Conservation (phyloP, 2,113 vertebrate species). For the Agapornis roseicollis region DNA sequence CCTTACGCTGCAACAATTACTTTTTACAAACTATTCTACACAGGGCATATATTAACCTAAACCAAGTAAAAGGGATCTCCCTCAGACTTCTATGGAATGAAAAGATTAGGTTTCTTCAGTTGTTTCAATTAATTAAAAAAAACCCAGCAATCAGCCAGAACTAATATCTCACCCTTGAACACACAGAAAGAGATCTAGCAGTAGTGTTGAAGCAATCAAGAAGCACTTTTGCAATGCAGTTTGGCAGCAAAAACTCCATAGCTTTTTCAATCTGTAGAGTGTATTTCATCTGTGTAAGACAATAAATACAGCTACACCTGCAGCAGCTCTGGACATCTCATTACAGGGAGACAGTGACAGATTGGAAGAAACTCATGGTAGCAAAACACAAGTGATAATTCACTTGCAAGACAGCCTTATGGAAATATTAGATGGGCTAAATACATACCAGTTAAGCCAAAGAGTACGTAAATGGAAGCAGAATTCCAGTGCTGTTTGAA, state of each 20-base stretch:
- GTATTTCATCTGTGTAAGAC: not conserved
- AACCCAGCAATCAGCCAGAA: not conserved
- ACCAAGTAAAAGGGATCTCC: not conserved
- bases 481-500: not conserved
- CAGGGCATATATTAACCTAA: not conserved
- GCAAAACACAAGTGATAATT: not conserved
- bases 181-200: not conserved
- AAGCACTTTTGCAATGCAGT: not conserved
- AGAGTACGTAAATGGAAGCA: not conserved
- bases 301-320: conserved; percentile 19
- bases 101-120: not conserved
- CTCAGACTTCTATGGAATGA: not conserved
- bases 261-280: not conserved
- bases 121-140: not conserved
- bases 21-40: not conserved
- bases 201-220: not conserved
- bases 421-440: conserved; percentile 5
- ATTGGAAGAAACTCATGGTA: not conserved
- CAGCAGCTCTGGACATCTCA: not conserved
- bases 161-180: not conserved
- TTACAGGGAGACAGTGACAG: not conserved
- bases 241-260: not conserved
- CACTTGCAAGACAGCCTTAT: not conserved
- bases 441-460: not conserved
- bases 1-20: not conserved